Conservation (phyloP, 2,113 vertebrate genomes). For the Gorilla gorilla region DNA sequence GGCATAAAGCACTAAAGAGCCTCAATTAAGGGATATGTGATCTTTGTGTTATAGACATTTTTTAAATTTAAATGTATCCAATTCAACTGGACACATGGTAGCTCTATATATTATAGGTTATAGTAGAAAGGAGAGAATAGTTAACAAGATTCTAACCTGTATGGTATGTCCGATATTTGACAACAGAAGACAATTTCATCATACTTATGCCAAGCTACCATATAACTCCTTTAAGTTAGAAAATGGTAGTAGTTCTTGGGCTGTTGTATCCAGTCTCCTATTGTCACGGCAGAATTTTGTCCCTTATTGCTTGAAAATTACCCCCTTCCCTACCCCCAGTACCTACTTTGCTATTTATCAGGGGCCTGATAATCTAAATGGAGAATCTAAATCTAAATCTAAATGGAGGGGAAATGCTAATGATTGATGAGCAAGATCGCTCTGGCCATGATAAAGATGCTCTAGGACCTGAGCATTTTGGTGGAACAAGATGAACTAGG, state of each 20-base stretch:
- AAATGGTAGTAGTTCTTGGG: neutral
- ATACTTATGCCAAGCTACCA: neutral
- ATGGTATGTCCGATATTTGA: neutral
- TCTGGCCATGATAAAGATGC: neutral
- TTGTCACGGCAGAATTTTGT: neutral
- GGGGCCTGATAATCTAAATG: neutral
- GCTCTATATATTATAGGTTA: neutral
- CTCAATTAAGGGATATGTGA: neutral
- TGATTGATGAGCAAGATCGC: neutral
- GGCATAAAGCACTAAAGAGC: neutral
- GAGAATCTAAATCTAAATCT: neutral
- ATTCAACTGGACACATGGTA: neutral
- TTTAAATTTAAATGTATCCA: neutral
- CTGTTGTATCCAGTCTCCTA: neutral
- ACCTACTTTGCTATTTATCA: slow-evolving; percentile 10
- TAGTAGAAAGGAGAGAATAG: neutral
- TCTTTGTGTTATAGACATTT: neutral
- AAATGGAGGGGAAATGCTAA: neutral
- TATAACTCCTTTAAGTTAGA: neutral
- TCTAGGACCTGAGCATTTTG: neutral
- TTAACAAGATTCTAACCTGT: neutral
- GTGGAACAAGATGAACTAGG: neutral
- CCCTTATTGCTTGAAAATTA: neutral
- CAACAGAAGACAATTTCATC: neutral
- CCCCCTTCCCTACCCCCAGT: neutral